Evolutionary conservation across 2,888 invertebrate genomes (phyloP), one percentile per base, ranked within the genome.

Genomic region (Falcaria lacertinaria): DNA sequence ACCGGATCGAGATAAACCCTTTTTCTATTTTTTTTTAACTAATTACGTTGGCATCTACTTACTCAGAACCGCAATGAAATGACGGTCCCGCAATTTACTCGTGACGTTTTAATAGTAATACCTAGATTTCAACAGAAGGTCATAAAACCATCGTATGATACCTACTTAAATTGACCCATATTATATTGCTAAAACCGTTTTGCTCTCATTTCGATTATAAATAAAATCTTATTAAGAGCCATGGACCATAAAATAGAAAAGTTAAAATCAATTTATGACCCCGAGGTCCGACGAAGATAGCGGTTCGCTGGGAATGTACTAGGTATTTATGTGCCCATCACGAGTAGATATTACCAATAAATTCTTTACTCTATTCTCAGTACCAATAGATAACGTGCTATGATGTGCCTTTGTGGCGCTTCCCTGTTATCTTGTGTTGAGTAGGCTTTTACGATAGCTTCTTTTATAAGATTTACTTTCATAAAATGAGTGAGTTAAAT

Each of bases 181-280:
- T 19, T 19, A 19, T 19, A 19, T 19, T n/a, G n/a, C n/a, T 19
- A 19, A 19, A 19, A 5, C 28, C 28, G 7, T 11, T 11, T 28
- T 11, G 11, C 7, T 28, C 28, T 2, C 7, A 25, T 28, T 28
- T 11, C 11, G 11, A 28, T 28, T 8, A 28, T 11, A 11, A 28
- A 28, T 11, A 7, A 11, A 28, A 28, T 11, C 28, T 1, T 28
- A 8, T 11, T 28, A 7, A 28, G 11, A 28, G 8, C 11, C 7
- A 7, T 11, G 2, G 11, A 28, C 7, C 11, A 33, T 33, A 33
- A 76, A 74, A 78, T 74, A 73, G 73, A 77, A 37, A 80, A 75
- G 65, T 77, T 85, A 75, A 86, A 86, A 81, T 88, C 86, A 87
- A 88, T 87, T 84, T 76, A 68, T 85, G 81, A 84, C 82, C 82